Evolutionary conservation across 2,888 invertebrate genomes (phyloP), one percentile per base, ranked within the genome.

Genomic region (Tachystola acroxantha): DNA sequence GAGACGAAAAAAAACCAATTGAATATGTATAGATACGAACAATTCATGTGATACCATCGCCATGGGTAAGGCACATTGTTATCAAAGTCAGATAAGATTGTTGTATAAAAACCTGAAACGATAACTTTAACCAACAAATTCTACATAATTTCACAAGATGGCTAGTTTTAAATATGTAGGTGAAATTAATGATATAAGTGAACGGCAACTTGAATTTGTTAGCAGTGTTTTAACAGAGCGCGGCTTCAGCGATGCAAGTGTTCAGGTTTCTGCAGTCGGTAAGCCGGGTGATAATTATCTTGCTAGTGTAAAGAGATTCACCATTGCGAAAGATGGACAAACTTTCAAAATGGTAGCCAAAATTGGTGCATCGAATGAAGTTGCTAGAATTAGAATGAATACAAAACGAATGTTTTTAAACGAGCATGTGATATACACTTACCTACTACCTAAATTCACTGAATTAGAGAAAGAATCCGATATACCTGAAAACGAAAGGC

Each of bases 201-300:
- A 46, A 19, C 34, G 40, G 0, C 74, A 75, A 37, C 30, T 62
- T 7, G 52, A 58, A 19, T 65, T 46, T 16, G 62, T 75, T 2
- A 43, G 50, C 12, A 48, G 57, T 34, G 52, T 64, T 0, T 40
- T 75, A 1, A 37, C 57, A 24, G 45, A 65, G 34, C 50, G 42
- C 20, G 67, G 64, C 1, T 61, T 42, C 10, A 48, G 42, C 25
- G 46, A 55, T 14, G 53, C 48, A 4, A 62, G 59, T 32, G 55
- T 64, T 0, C 32, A 30, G 0, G 37, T 73, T 1, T 39, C 55
- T 25, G 31, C 50, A 6, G 57, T 70, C 1, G 67, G 70, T 1
- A 42, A 42, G 38, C 49, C 48, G 1, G 70, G 59, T n/a, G 70
- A 70, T 7, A 69, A 66, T 41, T 70, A 55, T 35, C 42, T 37